Evolutionary conservation across 2,888 invertebrate species (phyloP), one percentile per base, ranked within the genome.

Genomic region (Chrysolina haemoptera): DNA sequence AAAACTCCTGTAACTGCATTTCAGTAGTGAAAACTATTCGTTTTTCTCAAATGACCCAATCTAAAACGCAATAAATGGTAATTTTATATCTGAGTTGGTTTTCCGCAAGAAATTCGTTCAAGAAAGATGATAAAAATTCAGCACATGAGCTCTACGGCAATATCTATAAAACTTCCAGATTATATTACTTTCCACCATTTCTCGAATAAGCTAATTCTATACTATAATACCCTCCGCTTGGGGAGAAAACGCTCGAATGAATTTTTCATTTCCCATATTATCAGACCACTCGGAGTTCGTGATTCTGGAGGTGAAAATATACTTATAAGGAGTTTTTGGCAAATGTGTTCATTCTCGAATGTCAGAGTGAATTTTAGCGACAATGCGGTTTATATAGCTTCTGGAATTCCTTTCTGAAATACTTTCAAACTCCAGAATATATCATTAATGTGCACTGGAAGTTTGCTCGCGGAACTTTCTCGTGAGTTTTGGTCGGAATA

Each of bases 121-220:
- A 50, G 16, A 16, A 40, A 35, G 70, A 70, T 70, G 35, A 70
- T 70, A 70, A 48, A 62, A 63, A 70, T 70, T 70, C 70, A 63
- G 40, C 70, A 70, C 63, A 63, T 63, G 70, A 70, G 63, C 68
- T 62, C 70, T 48, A 35, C 2, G 62, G 63, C 70, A 62, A 63
- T 63, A 63, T 63, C 53, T 70, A 70, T 70, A 50, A 70, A 70
- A 70, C 63, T 70, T 70, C 20, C 70, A 41, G 59, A 70, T 70
- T 70, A 63, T 50, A 62, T 70, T 50, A 70, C 53, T 70, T 35
- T 22, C 14, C 50, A 20, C 35, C 46, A 35, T 48, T 20, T 6
- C 48, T 18, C 50, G 70, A 63, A 40, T 12, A 41, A 4, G 48
- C 62, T 62, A 59, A 63, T 63, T 70, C 63, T 16, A 70, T 62